phyloP scores from a whole-genome alignment of 1,140 invertebrate species.

The Marisa cornuarietis region DNA sequence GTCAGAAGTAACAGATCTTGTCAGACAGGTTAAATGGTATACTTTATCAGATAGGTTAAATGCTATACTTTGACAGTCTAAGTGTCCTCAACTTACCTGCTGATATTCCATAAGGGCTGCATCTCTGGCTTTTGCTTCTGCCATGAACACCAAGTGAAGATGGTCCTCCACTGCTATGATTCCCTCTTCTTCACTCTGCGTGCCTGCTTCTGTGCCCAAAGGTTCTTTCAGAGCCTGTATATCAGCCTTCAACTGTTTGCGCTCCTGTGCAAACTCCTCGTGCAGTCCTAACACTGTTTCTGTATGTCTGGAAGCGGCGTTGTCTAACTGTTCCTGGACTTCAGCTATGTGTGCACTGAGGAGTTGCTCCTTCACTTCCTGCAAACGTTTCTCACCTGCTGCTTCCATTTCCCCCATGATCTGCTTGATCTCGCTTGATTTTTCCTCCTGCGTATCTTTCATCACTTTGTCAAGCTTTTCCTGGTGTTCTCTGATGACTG shows the following conservation, averaged over 20 bases:
- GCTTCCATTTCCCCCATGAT: slow-evolving; percentile 16
- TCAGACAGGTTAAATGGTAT: too few relatives aligned
- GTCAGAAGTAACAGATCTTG: too few relatives aligned
- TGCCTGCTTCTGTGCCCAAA: too few relatives aligned
- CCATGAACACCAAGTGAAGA: background rate
- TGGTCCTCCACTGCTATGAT: background rate
- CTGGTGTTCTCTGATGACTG: slow-evolving; percentile 1
- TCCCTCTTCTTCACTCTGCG: slow-evolving; percentile 26
- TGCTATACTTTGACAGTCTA: too few relatives aligned
- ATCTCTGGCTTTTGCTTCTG: background rate
- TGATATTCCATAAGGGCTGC: background rate
- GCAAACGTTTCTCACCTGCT: slow-evolving; percentile 5
- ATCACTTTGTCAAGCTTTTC: slow-evolving; percentile 7
- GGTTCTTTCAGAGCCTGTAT: slow-evolving; percentile 70
- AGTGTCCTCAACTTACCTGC: background rate
- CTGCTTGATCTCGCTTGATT: background rate
- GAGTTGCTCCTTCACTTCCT: slow-evolving; percentile 26
- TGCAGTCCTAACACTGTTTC: slow-evolving; percentile 14
- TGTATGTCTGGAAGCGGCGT: slow-evolving; percentile 1
- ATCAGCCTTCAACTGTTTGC: slow-evolving; percentile 74
- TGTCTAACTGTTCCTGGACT: slow-evolving; percentile 66
- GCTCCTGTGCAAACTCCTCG: slow-evolving; percentile 66
- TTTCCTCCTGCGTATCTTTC: slow-evolving; percentile 8
- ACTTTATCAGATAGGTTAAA: too few relatives aligned
- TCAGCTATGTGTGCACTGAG: slow-evolving; percentile 33